Evolutionary conservation across 2,113 vertebrate species (phyloP).

Genomic region (Scomber colias): DNA sequence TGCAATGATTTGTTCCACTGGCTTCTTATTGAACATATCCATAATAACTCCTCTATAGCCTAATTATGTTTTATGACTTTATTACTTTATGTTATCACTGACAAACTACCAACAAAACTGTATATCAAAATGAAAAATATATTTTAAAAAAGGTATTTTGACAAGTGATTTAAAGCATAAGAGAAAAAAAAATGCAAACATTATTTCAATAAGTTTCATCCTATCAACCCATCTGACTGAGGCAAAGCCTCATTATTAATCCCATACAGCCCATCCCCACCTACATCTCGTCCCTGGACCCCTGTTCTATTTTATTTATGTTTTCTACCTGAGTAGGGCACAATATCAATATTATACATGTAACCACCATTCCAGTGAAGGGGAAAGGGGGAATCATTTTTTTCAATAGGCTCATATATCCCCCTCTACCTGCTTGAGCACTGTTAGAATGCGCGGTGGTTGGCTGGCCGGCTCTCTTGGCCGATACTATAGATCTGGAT

Average conservation of each 20-base stretch:
- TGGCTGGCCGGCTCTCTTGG: constrained; percentile 56
- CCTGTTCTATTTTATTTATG: constrained; percentile 12
- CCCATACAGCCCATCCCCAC: constrained; percentile 1
- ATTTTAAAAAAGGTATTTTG: no score
- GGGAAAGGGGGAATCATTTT: constrained; percentile 32
- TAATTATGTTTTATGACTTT: no score
- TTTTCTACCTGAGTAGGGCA: constrained; percentile 1
- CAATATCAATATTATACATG: constrained; percentile 63
- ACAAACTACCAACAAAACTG: background rate
- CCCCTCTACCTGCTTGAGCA: constrained; percentile 52
- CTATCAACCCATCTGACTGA: constrained; percentile 18
- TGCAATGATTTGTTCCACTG: no score
- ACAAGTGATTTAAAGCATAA: constrained; percentile 3
- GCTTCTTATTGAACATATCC: no score
- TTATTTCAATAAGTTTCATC: constrained; percentile 25
- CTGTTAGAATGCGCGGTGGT: constrained; percentile 53
- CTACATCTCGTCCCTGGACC: background rate
- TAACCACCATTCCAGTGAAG: constrained; percentile 34
- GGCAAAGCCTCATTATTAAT: constrained; percentile 29
- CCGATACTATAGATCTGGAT: constrained; percentile 72
- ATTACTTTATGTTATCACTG: no score
- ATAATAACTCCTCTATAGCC: no score
- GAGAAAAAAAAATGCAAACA: constrained; percentile 10
- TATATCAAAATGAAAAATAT: background rate
- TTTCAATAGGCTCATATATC: constrained; percentile 74